Evolutionary conservation across 1,140 invertebrate genomes (phyloP).

Genomic region (Carcinoscorpius rotundicauda): DNA sequence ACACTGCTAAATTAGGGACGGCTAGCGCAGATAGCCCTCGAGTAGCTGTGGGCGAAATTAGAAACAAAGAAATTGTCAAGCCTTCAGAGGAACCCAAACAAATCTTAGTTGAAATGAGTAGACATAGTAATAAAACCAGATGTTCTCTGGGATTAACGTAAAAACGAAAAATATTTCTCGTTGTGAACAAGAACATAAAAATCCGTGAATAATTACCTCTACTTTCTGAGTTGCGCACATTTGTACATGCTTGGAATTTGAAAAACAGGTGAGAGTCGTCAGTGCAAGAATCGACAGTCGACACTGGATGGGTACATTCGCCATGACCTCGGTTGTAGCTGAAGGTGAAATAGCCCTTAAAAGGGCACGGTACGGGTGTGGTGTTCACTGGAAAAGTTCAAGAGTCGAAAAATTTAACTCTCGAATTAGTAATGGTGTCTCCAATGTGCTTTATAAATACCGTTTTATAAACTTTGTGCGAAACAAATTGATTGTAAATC

Average conservation of each 20-base stretch:
- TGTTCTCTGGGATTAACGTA: too few species aligned
- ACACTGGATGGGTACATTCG: constrained; percentile 57
- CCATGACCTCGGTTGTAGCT: constrained; percentile 65
- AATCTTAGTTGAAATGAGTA: too few species aligned
- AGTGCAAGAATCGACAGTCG: constrained; percentile 65
- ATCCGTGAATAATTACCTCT: constrained; percentile 29
- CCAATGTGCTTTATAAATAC: background rate
- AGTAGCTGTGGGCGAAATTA: too few species aligned
- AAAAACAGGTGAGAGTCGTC: constrained; percentile 65
- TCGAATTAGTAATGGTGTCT: background rate
- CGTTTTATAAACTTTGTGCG: too few species aligned
- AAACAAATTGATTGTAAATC: too few species aligned
- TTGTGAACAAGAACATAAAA: too few species aligned
- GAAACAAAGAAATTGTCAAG: too few species aligned
- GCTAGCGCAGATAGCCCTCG: too few species aligned
- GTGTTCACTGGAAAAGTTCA: constrained; percentile 28
- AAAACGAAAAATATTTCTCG: too few species aligned
- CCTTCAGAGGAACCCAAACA: too few species aligned
- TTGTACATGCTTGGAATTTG: constrained; percentile 85
- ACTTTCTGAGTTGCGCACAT: constrained; percentile 58
- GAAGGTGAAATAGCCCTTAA: constrained; percentile 46
- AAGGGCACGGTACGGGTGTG: constrained; percentile 31
- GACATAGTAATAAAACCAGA: too few species aligned
- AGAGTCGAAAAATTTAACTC: background rate
- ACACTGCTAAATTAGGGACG: too few species aligned